Conservation (phyloP, 2,113 vertebrate genomes). For the Dipodomys spectabilis region DNA sequence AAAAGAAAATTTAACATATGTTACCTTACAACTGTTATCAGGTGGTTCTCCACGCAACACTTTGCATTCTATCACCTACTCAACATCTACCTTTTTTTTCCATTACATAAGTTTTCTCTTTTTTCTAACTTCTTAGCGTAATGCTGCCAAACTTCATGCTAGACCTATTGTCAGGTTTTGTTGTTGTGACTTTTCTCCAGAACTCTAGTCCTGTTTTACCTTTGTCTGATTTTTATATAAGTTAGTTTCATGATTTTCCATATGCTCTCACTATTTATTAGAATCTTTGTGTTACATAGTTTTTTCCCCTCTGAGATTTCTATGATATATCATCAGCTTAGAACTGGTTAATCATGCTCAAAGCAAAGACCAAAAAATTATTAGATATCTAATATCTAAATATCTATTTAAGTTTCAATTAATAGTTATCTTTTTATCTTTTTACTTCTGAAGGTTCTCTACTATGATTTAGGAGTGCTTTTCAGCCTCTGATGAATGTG, state of each 20-base stretch:
- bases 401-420: neutral
- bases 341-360: neutral
- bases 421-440: neutral
- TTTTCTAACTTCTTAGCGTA: neutral
- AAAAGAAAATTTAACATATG: neutral
- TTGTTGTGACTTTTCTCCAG: too few species aligned
- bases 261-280: neutral
- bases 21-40: neutral
- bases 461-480: constrained; percentile 26
- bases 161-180: neutral
- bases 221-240: neutral
- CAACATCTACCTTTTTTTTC: neutral
- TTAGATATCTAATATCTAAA: neutral
- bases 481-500: constrained; percentile 19
- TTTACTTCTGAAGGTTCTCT: constrained; percentile 23
- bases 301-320: constrained; percentile 11
- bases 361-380: neutral
- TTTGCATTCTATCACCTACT: neutral
- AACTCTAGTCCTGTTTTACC: neutral
- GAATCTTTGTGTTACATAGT: neutral
- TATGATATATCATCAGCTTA: neutral
- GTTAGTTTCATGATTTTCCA: neutral
- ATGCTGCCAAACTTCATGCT: neutral
- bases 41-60: neutral
- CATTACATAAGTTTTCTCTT: neutral